Conservation (phyloP, 2,113 vertebrate genomes). For the Bubalus kerabau region DNA sequence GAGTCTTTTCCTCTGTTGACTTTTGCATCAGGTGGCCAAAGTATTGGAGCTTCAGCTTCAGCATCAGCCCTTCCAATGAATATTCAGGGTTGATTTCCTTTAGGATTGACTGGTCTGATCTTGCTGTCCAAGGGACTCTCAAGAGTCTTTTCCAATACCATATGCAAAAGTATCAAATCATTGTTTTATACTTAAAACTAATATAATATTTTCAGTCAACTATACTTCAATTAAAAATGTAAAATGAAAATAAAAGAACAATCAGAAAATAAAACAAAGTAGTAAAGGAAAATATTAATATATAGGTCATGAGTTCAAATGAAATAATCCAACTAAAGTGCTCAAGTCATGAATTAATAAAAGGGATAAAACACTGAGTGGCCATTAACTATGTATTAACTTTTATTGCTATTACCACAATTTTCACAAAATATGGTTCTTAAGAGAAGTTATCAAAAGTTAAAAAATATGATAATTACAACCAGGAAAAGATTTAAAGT, state of each 20-base stretch:
- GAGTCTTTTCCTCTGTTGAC: neutral
- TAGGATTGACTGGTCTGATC: neutral
- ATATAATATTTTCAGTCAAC: neutral
- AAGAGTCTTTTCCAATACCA: neutral
- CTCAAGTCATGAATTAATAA: neutral
- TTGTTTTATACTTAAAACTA: neutral
- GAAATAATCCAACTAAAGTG: neutral
- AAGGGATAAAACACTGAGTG: neutral
- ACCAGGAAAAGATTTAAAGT: neutral
- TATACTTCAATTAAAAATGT: neutral
- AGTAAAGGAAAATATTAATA: neutral
- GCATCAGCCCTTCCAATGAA: neutral
- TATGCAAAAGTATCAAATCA: neutral
- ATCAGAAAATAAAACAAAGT: neutral
- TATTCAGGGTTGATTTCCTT: neutral
- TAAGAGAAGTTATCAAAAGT: neutral
- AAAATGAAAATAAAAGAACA: neutral
- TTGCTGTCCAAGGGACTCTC: neutral
- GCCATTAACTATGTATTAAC: neutral
- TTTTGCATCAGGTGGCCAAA: neutral
- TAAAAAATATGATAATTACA: neutral
- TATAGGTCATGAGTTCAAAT: neutral
- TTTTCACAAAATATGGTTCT: neutral
- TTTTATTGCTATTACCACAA: neutral
- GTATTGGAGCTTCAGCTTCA: neutral